These are phyloP conservation scores for Carposina sasakii DNA, from an alignment of 1,140 invertebrate genomes.

Conservation along the genomic window DNA sequence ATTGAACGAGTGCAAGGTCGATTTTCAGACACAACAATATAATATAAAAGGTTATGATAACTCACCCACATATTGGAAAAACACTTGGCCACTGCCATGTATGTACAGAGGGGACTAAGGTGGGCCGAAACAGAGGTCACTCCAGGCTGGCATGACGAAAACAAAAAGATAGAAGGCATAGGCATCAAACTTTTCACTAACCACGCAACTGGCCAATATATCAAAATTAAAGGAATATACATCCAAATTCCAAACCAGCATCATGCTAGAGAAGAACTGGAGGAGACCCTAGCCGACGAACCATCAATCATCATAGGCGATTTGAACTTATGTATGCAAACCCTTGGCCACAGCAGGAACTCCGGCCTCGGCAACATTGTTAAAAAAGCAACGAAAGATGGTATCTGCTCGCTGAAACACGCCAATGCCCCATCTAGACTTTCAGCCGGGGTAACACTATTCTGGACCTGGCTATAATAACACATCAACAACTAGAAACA, in stretches of 20 bases:
- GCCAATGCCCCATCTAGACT: conserved; percentile 1
- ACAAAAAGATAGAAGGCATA: conserved; percentile 3
- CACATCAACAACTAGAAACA: conserved; percentile 1
- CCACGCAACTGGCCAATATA: conserved; percentile 1
- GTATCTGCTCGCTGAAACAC: conserved; percentile 5
- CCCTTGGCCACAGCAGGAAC: not conserved
- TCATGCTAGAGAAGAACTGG: conserved; percentile 5
- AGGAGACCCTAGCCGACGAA: conserved; percentile 2
- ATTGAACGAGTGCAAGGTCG: not conserved
- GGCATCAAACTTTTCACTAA: conserved; percentile 6
- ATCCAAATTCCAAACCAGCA: conserved; percentile 5
- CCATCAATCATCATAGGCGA: conserved; percentile 9
- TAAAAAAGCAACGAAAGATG: conserved; percentile 1
- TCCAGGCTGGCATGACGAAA: not conserved
- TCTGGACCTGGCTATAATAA: conserved; percentile 4
- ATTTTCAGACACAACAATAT: not conserved
- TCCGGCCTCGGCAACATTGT: conserved; percentile 1
- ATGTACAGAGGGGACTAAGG: conserved; percentile 4
- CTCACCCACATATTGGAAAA: not conserved
- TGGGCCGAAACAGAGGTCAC: conserved; percentile 10
- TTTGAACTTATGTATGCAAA: conserved; percentile 3
- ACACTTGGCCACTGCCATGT: conserved; percentile 3
- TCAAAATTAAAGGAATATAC: conserved; percentile 8
- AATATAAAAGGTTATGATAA: conserved; percentile 10
- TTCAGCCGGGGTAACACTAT: conserved; percentile 3